Base-by-base conservation (phyloP, 1,140 invertebrate species). In the Dermatophagoides farinae region DNA sequence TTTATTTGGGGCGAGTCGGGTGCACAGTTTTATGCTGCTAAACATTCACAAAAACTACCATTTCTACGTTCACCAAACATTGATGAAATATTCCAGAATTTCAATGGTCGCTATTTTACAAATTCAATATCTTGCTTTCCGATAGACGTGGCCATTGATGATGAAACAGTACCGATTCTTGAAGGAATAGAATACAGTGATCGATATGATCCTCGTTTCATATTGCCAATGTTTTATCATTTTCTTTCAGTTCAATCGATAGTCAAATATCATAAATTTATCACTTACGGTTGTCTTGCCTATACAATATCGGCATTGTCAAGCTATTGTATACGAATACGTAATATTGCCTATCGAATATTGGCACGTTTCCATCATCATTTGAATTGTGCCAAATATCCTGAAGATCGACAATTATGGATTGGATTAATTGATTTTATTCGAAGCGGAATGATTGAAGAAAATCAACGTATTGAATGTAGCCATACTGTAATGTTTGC, bases 181-280 rank as follows among this genome's bases (percentile, higher is more conserved):
- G 22, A 23, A 5, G 58, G 18, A 50, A 10, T 18, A 5, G 44
- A 37, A 12, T 18, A 20, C 1, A 31, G 18, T 1, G 18, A 31
- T 40, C 11, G n/a, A 10, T 58, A 57, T 49, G 60, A 61, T 61
- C 60, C 60, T 49, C 51, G 60, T 23, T 61, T 61, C 31, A 12
- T 61, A 14, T 55, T 61, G 18, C 53, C 60, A 40, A 23, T 61
- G 37, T 44, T 61, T 55, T 60, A 61, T 38, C 60, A 61, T 43
- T 44, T 54, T 18, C 38, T 61, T 12, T 52, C 60, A 1, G 12
- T 6, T 25, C 60, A 61, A 22, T 23, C 25, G 6, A 41, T 61
- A 6, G 44, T 57, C 2, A 61, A 54, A 38, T 61, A 23, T 49
- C 40, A 61, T 37, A 52, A 61, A 38, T 61, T 61, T 47, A 46